Evolutionary conservation across 2,113 vertebrate species (phyloP).

Genomic region (Fregata magnificens): DNA sequence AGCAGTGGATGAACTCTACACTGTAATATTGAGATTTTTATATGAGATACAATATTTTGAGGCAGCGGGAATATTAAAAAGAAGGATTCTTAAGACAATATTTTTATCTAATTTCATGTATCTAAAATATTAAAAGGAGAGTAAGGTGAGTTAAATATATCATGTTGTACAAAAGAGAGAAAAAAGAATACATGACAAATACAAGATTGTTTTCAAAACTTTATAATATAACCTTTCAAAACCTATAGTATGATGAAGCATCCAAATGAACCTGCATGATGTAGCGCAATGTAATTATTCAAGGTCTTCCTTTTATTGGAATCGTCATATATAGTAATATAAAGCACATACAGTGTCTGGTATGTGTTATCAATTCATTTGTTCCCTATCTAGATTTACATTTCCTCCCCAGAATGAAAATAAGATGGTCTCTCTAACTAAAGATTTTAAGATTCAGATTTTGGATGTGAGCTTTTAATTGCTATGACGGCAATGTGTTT

Average conservation of each 20-base stretch:
- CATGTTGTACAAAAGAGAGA: neutral
- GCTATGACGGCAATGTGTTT: conserved; percentile 13
- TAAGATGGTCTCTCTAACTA: neutral
- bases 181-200: neutral
- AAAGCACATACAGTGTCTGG: neutral
- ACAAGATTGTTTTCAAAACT: neutral
- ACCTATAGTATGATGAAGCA: neutral
- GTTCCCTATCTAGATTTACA: neutral
- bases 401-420: neutral
- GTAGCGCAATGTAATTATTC: neutral
- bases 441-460: neutral
- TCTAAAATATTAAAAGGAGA: neutral
- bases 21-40: neutral
- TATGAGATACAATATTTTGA: neutral
- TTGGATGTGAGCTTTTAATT: neutral
- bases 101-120: neutral
- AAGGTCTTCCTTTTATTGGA: neutral
- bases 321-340: neutral
- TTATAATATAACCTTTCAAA: neutral
- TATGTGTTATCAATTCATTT: neutral
- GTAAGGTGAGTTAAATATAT: neutral
- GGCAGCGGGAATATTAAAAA: neutral
- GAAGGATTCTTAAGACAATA: neutral
- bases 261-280: neutral
- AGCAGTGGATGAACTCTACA: neutral